phyloP scores from a whole-genome alignment of 1,140 invertebrate genomes.

The Bombyx mandarina region DNA sequence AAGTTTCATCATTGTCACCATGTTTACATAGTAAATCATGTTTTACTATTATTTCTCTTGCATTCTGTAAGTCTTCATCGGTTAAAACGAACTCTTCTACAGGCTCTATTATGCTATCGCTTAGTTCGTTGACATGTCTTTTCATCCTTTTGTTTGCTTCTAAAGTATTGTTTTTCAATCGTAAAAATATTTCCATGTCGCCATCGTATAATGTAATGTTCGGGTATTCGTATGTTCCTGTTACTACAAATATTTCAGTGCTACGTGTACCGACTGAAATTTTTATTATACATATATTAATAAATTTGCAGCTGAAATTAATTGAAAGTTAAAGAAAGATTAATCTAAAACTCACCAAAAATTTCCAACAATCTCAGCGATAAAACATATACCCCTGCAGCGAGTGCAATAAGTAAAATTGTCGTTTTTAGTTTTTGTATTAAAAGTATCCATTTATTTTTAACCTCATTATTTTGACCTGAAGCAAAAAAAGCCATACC shows the following conservation, averaged over 20 bases:
- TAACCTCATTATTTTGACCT: constrained; percentile 14
- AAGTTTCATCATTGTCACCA: constrained; percentile 28
- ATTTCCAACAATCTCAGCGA: constrained; percentile 22
- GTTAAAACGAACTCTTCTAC: constrained; percentile 13
- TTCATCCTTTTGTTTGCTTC: constrained; percentile 20
- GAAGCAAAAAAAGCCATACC: constrained; percentile 9
- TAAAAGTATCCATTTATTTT: constrained; percentile 15
- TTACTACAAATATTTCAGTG: constrained; percentile 33
- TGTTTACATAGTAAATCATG: constrained; percentile 38
- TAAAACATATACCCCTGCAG: constrained; percentile 24
- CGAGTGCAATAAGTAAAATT: constrained; percentile 19
- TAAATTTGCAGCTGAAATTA: not conserved
- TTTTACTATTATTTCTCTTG: constrained; percentile 37
- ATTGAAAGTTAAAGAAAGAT: too few species aligned
- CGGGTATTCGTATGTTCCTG: constrained; percentile 24
- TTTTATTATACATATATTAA: constrained; percentile 1
- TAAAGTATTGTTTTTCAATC: constrained; percentile 28
- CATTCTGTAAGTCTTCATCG: constrained; percentile 31
- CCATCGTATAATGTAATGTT: constrained; percentile 28
- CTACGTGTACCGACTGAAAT: constrained; percentile 12
- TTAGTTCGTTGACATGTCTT: constrained; percentile 11
- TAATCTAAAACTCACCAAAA: constrained; percentile 20
- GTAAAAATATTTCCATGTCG: constrained; percentile 26
- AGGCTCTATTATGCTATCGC: constrained; percentile 1
- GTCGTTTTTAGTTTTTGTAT: constrained; percentile 19